phyloP scores from a whole-genome alignment of 35 echinoderm and acorn worm species.

The Antedon bifida region DNA sequence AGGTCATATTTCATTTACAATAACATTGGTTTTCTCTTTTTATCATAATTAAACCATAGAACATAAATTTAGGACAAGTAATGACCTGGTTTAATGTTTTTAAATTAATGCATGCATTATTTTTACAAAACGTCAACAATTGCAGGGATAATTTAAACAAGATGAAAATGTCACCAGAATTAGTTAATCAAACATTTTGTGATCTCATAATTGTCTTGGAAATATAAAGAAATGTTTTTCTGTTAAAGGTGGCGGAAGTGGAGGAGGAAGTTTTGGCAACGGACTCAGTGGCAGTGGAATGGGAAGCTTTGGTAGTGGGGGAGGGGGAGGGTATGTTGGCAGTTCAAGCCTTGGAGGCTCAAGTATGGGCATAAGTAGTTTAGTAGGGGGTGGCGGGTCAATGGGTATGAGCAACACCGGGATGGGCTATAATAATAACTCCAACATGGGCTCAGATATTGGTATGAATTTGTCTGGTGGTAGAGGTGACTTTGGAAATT shows the following conservation, averaged over 20 bases:
- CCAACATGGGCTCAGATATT: slow-evolving; percentile 4
- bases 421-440: slow-evolving; percentile 7
- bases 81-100: too few relatives aligned
- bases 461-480: slow-evolving; percentile 14
- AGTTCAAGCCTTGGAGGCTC: neutral
- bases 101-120: too few relatives aligned
- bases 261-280: slow-evolving; percentile 17
- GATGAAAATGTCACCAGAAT: too few relatives aligned
- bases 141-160: too few relatives aligned
- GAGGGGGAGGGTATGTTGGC: slow-evolving; percentile 7
- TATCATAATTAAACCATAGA: too few relatives aligned
- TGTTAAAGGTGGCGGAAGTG: slow-evolving; percentile 14
- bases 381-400: neutral
- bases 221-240: too few relatives aligned
- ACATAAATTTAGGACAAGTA: too few relatives aligned
- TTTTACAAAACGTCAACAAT: too few relatives aligned
- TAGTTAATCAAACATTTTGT: too few relatives aligned
- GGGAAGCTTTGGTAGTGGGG: slow-evolving; percentile 25
- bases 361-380: slow-evolving; percentile 7
- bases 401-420: slow-evolving; percentile 6
- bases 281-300: slow-evolving; percentile 20
- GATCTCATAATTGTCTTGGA: too few relatives aligned
- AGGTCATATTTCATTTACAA: too few relatives aligned
- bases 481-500: neutral
- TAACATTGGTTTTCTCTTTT: too few relatives aligned